Base-by-base conservation (phyloP, 53 echinoderm and acorn worm genomes). In the Arbacia lixula region DNA sequence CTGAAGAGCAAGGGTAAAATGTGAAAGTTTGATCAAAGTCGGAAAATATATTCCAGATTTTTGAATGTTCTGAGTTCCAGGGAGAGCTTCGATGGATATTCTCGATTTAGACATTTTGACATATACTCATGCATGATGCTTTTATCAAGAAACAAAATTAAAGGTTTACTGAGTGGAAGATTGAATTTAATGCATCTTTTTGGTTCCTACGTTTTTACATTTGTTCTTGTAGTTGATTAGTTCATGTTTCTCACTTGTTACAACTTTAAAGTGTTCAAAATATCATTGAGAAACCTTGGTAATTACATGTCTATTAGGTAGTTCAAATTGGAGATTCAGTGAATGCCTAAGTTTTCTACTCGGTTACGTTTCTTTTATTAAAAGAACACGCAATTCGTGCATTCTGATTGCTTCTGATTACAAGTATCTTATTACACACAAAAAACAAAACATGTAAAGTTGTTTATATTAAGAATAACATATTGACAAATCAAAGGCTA, bases 1-100 rank as follows among this genome's bases (percentile, higher is more conserved):
- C 60, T 58, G 60, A 58, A 58, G 60, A 58, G 60, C 60, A 58
- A 58, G 60, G 60, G 60, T 58, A 58, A 58, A 58, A 58, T 58
- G 60, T 58, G 60, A 58, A 6, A 58, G 60, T 58, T 58, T 58
- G 60, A 58, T 58, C 60, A 58, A 58, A 58, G 60, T 58, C 60
- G 60, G n/a, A n/a, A n/a, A n/a, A n/a, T n/a, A n/a, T n/a, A n/a
- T n/a, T n/a, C n/a, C n/a, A n/a, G n/a, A n/a, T 58, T 58, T 58
- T 58, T 58, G 24, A 58, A 58, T 58, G 60, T 58, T 58, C 60
- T 58, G 60, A 58, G 60, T 58, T 58, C 60, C 60, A 58, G 60
- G 60, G 60, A 58, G 60, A 58, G 60, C 60, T 58, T 58, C 60
- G 60, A 58, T 58, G 60, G 60, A 58, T 58, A 58, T 58, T 58